A percentile compares a stretch with the other conserved stretches of the same genome.
These are phyloP conservation scores for Labeo rohita DNA, from an alignment of 2,113 vertebrate species.

Conservation along the genomic window DNA sequence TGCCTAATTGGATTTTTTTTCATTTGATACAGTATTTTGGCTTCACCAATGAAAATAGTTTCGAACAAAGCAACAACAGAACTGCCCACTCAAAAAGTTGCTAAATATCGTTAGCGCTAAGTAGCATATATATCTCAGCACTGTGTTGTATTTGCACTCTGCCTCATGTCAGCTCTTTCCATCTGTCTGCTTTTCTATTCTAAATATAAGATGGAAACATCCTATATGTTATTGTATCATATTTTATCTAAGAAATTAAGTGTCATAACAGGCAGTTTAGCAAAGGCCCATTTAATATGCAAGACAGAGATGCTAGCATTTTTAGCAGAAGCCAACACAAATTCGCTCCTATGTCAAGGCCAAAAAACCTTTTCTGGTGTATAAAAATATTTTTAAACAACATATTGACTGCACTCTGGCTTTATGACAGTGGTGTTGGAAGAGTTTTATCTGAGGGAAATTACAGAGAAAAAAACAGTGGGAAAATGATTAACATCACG, in stretches of 20 bases:
- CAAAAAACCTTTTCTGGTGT: slow-evolving; percentile 54
- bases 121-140: too few relatives aligned
- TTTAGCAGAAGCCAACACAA: slow-evolving; percentile 12
- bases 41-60: neutral
- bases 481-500: slow-evolving; percentile 28
- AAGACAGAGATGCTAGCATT: slow-evolving; percentile 61
- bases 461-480: slow-evolving; percentile 26
- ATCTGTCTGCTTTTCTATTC: neutral
- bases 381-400: slow-evolving; percentile 38
- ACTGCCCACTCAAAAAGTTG: neutral
- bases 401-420: slow-evolving; percentile 38
- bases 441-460: slow-evolving; percentile 39
- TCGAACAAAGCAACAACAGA: neutral
- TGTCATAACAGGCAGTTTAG: slow-evolving; percentile 69
- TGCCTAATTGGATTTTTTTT: too few relatives aligned
- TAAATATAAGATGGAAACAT: neutral
- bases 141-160: neutral
- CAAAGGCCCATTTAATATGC: slow-evolving; percentile 61
- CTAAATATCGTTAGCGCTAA: too few relatives aligned
- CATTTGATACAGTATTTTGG: neutral
- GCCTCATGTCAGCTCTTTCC: neutral
- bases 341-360: slow-evolving; percentile 64
- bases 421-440: slow-evolving; percentile 53
- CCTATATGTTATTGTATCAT: neutral
- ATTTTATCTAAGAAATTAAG: neutral